Base-by-base conservation (phyloP, 2,113 vertebrate genomes). In the Propithecus coquereli region DNA sequence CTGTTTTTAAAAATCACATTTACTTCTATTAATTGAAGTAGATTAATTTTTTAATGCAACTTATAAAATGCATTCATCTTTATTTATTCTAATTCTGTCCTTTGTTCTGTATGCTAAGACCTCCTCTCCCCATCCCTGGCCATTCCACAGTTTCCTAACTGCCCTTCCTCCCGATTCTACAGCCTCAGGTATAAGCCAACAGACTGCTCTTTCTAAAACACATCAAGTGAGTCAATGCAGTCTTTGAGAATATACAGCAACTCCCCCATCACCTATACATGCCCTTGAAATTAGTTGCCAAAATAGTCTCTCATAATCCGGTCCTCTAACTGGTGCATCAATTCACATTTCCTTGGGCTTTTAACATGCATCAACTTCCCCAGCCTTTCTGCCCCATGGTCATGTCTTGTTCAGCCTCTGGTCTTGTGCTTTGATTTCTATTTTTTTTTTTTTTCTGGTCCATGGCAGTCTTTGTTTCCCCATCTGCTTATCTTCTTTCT, bases 1-100 rank as follows among this genome's bases (percentile, higher is more conserved):
- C 25, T 6, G 87, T 30, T 88, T 94, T 68, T 13, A 68, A 90
- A 94, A 73, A 68, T 16, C 61, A 14, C 88, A 74, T 80, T 61
- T 87, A 43, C 34, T 83, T 79, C 25, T 81, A 52, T 59, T 40
- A 83, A 71, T 40, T 86, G 17, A 65, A 94, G 37, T 70, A 40
- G 18, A 87, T 32, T 10, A 92, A 52, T 3, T 16, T 47, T 76
- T 16, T n/a, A 74, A 32, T 34, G 11, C 1, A 16, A 34, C 87
- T 80, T 63, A n/a, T 71, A 30, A 74, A 45, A 14, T 50, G 45
- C 8, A 52, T 10, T n/a, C 25, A 79, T 3, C 27, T 34, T 95
- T 71, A 27, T 25, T 65, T 34, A 71, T 94, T 43, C 32, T 77
- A 81, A 45, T 50, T 93, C 45, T 79, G 22, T 37, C 8, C 37